These are phyloP conservation scores for Passer montanus DNA, from an alignment of 2,113 vertebrate species.

Conservation along the genomic window DNA sequence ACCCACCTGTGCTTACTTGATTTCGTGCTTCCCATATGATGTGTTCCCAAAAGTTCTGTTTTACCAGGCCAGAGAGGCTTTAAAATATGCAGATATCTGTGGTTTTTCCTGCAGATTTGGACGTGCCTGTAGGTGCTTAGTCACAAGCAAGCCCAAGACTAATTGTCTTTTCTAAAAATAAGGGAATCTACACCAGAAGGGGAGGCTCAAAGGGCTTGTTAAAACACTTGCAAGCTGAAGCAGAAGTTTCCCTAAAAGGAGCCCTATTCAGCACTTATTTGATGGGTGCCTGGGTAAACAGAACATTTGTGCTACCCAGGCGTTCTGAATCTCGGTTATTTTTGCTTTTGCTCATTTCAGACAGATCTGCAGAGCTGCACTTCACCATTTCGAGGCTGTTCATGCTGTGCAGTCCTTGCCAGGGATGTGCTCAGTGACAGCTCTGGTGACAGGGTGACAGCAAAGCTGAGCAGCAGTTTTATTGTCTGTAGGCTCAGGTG, in stretches of 20 bases:
- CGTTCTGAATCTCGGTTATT: not conserved
- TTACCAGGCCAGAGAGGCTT: not conserved
- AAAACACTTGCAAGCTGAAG: not conserved
- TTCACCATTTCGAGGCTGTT: not conserved
- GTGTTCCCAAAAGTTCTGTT: not conserved
- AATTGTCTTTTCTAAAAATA: not conserved
- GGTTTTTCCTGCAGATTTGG: not conserved
- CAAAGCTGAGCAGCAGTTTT: not conserved
- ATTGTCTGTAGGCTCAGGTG: not conserved
- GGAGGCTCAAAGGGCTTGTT: not conserved
- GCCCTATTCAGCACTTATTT: not conserved
- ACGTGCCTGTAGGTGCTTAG: not conserved
- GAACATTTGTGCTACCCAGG: not conserved
- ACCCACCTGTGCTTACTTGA: not conserved
- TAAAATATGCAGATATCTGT: not conserved
- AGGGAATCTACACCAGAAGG: not conserved
- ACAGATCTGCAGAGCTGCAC: not conserved
- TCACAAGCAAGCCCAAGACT: not conserved
- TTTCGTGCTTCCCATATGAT: not conserved
- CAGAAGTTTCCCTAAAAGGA: not conserved
- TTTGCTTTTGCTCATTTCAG: not conserved
- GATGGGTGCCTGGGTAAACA: not conserved
- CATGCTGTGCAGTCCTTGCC: not conserved
- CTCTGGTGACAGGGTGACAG: not conserved
- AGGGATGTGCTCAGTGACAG: not conserved